Conservation (phyloP, 2,797 vertebrate species). For the Chiloscyllium punctatum region DNA sequence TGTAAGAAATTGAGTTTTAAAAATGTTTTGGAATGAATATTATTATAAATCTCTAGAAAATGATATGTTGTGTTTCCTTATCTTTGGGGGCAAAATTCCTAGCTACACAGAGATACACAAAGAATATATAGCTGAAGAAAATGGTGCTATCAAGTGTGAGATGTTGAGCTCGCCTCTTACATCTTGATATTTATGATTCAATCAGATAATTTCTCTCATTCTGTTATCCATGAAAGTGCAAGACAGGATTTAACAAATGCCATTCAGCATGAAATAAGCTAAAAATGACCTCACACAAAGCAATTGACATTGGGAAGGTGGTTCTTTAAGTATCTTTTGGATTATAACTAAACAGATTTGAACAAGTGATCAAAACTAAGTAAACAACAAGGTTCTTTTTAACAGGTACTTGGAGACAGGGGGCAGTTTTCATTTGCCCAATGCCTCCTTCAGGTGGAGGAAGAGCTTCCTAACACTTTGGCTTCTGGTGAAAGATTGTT, state of each 20-base stretch:
- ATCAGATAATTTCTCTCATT: no score
- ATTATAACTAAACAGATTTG: no score
- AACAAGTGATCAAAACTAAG: no score
- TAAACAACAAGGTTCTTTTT: no score
- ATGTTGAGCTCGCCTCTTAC: background rate
- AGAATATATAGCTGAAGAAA: background rate
- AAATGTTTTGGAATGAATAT: background rate
- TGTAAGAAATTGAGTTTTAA: background rate
- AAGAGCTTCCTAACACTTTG: background rate
- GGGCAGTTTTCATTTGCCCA: background rate
- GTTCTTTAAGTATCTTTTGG: no score
- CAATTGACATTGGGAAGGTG: background rate
- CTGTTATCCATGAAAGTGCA: background rate
- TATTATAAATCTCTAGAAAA: background rate
- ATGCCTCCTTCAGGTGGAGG: background rate
- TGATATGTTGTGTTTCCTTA: background rate
- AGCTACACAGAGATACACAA: no score
- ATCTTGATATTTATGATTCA: background rate
- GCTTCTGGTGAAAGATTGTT: background rate
- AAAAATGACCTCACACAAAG: background rate
- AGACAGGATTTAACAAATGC: background rate
- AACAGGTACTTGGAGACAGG: background rate
- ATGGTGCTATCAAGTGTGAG: background rate
- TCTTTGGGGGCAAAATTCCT: background rate
- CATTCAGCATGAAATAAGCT: background rate